Evolutionary conservation across 2,888 invertebrate genomes (phyloP).

Genomic region (Oxycera nigricornis): DNA sequence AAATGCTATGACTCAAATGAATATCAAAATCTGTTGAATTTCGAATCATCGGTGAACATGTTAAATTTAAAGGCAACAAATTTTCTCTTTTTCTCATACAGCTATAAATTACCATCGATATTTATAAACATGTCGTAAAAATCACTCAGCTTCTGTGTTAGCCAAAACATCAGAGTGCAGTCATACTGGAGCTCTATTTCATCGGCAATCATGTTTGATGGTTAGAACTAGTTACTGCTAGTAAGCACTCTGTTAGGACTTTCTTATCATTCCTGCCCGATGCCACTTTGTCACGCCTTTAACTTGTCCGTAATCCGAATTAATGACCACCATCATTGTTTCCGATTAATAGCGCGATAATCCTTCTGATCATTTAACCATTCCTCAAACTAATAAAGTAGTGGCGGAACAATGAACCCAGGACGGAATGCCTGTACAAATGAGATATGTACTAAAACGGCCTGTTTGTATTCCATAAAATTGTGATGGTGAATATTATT

Average conservation of each 20-base stretch:
- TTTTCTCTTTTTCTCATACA: too few relatives aligned
- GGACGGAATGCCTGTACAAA: background rate
- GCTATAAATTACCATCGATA: background rate
- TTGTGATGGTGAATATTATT: slow-evolving; percentile 27
- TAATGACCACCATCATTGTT: slow-evolving; percentile 6
- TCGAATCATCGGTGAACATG: too few relatives aligned
- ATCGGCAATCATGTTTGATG: slow-evolving; percentile 1
- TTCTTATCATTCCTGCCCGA: slow-evolving; percentile 16
- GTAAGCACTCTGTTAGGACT: background rate
- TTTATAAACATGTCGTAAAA: background rate
- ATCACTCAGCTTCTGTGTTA: background rate
- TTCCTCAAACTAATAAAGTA: slow-evolving; percentile 8
- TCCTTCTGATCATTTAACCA: slow-evolving; percentile 31
- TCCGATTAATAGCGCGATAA: slow-evolving; percentile 21
- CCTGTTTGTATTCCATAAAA: slow-evolving; percentile 36
- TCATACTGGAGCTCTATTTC: too few relatives aligned
- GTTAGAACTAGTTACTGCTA: background rate
- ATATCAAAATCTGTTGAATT: too few relatives aligned
- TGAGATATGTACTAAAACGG: background rate
- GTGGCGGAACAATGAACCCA: background rate
- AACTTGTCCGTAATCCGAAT: background rate
- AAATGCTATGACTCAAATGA: too few relatives aligned
- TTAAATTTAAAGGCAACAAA: too few relatives aligned
- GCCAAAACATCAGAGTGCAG: background rate
- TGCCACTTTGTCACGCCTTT: slow-evolving; percentile 10